Evolutionary conservation across 1,140 invertebrate genomes (phyloP).

Genomic region (Hyposmocoma kahamanoa): DNA sequence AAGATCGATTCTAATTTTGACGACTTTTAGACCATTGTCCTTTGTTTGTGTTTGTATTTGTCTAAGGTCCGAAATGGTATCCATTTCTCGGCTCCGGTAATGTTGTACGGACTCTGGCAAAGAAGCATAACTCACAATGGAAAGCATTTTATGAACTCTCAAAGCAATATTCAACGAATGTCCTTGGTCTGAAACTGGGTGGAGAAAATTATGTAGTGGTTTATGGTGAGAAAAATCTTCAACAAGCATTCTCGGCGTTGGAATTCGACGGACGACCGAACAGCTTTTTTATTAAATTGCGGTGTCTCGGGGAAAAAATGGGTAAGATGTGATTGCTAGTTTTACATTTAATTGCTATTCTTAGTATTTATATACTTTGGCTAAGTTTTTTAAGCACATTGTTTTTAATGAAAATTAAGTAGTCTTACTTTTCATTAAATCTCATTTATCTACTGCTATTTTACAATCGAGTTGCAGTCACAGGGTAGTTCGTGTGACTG

Average conservation of each 20-base stretch:
- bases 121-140: constrained; percentile 76
- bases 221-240: constrained; percentile 74
- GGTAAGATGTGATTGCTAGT: too few species aligned
- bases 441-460: too few species aligned
- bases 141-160: constrained; percentile 76
- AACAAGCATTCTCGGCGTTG: constrained; percentile 76
- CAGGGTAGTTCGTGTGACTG: too few species aligned
- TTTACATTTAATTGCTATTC: too few species aligned
- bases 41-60: constrained; percentile 16
- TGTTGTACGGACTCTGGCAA: constrained; percentile 73
- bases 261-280: constrained; percentile 83
- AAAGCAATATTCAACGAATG: constrained; percentile 75
- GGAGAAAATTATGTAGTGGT: constrained; percentile 77
- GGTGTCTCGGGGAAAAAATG: constrained; percentile 80
- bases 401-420: too few species aligned
- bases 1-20: too few species aligned
- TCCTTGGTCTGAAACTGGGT: constrained; percentile 81
- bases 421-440: too few species aligned
- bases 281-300: constrained; percentile 80
- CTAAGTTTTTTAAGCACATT: too few species aligned
- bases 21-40: too few species aligned
- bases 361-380: too few species aligned
- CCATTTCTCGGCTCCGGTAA: constrained; percentile 79
- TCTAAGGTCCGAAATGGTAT: constrained; percentile 80
- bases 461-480: too few species aligned